A percentile compares a stretch with the other conserved stretches of the same genome.
Evolutionary conservation across 2,113 vertebrate species (phyloP).

Genomic region (Neolamprologus fasciatus): DNA sequence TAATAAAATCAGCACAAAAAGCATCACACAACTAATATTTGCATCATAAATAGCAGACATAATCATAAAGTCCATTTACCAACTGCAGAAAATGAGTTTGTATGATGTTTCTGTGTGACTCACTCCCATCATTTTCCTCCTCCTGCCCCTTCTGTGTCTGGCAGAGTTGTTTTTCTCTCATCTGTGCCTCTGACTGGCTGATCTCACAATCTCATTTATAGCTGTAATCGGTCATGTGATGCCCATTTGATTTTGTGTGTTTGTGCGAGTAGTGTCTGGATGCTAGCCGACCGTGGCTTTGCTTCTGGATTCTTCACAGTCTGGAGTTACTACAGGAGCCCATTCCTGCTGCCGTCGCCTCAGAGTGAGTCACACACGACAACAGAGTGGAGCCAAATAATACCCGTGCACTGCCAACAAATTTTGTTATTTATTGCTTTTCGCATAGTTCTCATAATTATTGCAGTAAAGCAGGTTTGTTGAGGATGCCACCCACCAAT

Average conservation of each 20-base stretch:
- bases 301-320: constrained; percentile 98
- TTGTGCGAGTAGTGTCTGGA: constrained; percentile 81
- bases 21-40: background rate
- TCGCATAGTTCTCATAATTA: background rate
- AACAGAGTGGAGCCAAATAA: background rate
- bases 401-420: background rate
- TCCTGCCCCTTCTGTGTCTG: background rate
- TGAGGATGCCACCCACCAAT: background rate
- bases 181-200: background rate
- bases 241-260: background rate
- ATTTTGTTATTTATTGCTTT: background rate
- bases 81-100: background rate
- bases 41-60: background rate
- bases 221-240: background rate
- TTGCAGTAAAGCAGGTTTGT: background rate
- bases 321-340: constrained; percentile 89
- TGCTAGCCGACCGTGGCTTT: constrained; percentile 96
- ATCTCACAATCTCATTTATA: background rate
- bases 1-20: background rate
- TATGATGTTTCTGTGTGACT: background rate
- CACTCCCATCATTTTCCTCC: background rate
- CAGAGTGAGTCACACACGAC: constrained; percentile 80
- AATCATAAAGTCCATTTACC: background rate
- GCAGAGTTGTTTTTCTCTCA: background rate
- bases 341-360: constrained; percentile 77